Conservation (phyloP, 2,797 vertebrate genomes). For the Tokudaia muenninki region DNA sequence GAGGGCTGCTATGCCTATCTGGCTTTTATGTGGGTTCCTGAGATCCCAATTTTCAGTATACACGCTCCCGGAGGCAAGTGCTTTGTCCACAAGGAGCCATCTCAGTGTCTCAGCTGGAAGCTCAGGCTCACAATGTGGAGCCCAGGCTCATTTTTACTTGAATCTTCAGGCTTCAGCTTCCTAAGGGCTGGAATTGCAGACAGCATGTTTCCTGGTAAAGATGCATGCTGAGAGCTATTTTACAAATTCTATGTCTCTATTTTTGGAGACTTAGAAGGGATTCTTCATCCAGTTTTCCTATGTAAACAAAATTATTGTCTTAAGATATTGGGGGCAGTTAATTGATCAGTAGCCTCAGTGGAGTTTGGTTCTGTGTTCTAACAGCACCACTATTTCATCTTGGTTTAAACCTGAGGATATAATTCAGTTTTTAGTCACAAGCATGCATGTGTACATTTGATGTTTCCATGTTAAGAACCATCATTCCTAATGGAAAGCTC, state of each 20-base stretch:
- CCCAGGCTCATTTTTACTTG: neutral
- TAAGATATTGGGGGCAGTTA: neutral
- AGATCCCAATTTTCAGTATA: neutral
- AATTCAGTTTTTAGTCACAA: constrained; percentile 9
- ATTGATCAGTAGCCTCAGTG: neutral
- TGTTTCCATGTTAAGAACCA: neutral
- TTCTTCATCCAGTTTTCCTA: neutral
- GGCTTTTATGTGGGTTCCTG: neutral
- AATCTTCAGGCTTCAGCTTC: neutral
- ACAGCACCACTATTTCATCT: neutral
- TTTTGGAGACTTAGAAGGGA: neutral
- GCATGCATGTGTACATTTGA: neutral
- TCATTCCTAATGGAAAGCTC: neutral
- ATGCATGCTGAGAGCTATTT: neutral
- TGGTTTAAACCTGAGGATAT: neutral
- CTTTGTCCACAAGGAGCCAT: neutral
- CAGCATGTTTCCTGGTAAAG: neutral
- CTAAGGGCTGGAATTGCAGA: neutral
- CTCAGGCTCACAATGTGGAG: neutral
- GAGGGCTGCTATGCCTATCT: neutral
- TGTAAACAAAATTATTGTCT: constrained; percentile 17
- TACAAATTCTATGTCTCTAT: constrained; percentile 6
- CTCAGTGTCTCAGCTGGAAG: neutral
- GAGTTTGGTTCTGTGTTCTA: neutral
- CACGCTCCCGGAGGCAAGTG: neutral